Conservation (phyloP, 92 coral and sea anemone species). For the Palythoa caribaeorum region DNA sequence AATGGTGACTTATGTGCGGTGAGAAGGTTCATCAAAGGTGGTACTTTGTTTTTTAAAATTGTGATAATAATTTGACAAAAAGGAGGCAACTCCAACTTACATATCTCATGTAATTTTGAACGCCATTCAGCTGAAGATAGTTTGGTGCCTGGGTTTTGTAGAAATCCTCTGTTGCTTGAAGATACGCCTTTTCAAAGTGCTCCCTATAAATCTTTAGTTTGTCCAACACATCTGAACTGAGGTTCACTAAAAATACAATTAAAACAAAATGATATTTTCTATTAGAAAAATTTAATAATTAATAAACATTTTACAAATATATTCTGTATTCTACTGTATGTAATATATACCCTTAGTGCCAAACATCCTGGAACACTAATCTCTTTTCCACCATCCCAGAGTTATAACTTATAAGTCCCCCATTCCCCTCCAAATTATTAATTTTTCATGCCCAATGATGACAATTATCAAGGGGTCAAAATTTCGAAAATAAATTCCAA, state of each 20-base stretch:
- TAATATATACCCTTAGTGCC: too few relatives aligned
- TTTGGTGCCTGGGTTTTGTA: constrained; percentile 90
- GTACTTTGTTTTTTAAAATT: not conserved
- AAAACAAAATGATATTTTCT: not conserved
- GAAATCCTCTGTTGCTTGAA: constrained; percentile 93
- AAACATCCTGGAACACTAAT: too few relatives aligned
- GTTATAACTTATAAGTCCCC: too few relatives aligned
- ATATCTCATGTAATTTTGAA: constrained; percentile 96
- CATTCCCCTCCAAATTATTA: too few relatives aligned
- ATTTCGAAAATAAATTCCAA: too few relatives aligned
- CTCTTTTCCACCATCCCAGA: too few relatives aligned
- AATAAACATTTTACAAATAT: not conserved
- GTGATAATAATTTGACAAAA: too few relatives aligned
- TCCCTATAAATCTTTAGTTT: constrained; percentile 87
- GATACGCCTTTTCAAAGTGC: constrained; percentile 93
- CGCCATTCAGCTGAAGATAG: constrained; percentile 91
- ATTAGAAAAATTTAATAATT: not conserved
- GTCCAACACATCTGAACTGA: constrained; percentile 90
- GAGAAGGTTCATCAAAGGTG: too few relatives aligned
- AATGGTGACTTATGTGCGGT: too few relatives aligned
- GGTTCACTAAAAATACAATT: constrained; percentile 69
- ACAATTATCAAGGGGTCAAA: too few relatives aligned
- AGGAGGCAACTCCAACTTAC: constrained; percentile 54
- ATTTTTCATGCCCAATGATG: too few relatives aligned
- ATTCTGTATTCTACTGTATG: too few relatives aligned